Evolutionary conservation across 1,140 invertebrate genomes (phyloP), one percentile per base, ranked within the genome.

Genomic region (Whitmania pigra): DNA sequence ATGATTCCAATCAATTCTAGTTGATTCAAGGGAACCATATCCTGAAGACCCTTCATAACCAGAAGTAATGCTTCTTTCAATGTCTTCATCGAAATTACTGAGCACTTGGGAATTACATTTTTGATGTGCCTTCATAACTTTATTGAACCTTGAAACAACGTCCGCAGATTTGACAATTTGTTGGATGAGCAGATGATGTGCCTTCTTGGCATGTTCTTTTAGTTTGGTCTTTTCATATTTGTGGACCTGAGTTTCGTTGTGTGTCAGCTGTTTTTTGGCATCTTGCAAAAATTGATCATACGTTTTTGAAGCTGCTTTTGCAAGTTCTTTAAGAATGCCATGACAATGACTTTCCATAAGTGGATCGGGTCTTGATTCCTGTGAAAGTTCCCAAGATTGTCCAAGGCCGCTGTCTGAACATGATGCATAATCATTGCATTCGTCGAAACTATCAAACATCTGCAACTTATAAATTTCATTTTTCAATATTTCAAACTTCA

Each of bases 241-340:
- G 22, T 25, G 29, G 57, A 63, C 29, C 15, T 63, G 57, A 25
- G 11, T 63, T 22, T 63, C 57, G 18, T 63, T 63, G 20, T 63
- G 57, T 22, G 57, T 63, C 57, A 63, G 57, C 22, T 63, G 22
- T 17, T 15, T 63, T 2, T 63, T 13, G 22, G 11, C 29, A 22
- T 63, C 57, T 25, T 63, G 22, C 20, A 63, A n/a, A 63, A 63
- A 63, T 63, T 63, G 22, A 13, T 63, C 29, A 63, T 63, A 63
- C 3, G 20, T 63, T 31, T 25, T 22, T 31, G 18, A 25, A 25
- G 57, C 29, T 63, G 1, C 22, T 63, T 63, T 1, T 25, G 29
- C 57, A 31, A 22, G 29, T 63, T 63, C 57, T 25, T 63, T 63
- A 25, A 63, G 22, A 25, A 31, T 63, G 22, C 57, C 57, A 31